These are phyloP conservation scores for Tenodera sinensis DNA, from an alignment of 2,888 invertebrate species.

Conservation along the genomic window DNA sequence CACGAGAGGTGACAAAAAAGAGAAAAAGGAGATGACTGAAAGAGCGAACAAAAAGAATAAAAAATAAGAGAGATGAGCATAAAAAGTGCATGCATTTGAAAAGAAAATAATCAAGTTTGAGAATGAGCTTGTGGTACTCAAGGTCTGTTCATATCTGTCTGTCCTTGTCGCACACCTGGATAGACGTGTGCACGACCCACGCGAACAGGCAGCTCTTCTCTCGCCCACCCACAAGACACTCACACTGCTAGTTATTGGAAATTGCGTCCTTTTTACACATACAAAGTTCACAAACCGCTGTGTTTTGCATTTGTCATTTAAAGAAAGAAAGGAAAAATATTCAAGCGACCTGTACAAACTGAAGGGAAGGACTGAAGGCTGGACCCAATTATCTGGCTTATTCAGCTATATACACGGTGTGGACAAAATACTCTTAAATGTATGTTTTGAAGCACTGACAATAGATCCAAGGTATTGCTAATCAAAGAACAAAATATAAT, in stretches of 20 bases:
- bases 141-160: not conserved
- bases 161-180: not conserved
- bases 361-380: too few species aligned
- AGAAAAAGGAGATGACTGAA: not conserved
- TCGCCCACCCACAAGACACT: not conserved
- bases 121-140: not conserved
- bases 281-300: not conserved
- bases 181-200: not conserved
- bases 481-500: too few species aligned
- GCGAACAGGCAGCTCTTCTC: not conserved
- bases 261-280: not conserved
- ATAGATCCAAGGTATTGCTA: too few species aligned
- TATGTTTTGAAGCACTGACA: too few species aligned
- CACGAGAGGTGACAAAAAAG: not conserved
- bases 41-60: not conserved
- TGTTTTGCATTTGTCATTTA: too few species aligned
- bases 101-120: not conserved
- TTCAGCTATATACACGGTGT: too few species aligned
- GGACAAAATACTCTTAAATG: too few species aligned
- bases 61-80: not conserved
- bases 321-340: too few species aligned
- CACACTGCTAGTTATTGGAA: not conserved
- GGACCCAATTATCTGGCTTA: too few species aligned
- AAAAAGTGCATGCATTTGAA: not conserved
- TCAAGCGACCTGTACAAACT: too few species aligned